These are phyloP conservation scores for Salvelinus alpinus DNA, from an alignment of 2,113 vertebrate genomes.

Conservation along the genomic window DNA sequence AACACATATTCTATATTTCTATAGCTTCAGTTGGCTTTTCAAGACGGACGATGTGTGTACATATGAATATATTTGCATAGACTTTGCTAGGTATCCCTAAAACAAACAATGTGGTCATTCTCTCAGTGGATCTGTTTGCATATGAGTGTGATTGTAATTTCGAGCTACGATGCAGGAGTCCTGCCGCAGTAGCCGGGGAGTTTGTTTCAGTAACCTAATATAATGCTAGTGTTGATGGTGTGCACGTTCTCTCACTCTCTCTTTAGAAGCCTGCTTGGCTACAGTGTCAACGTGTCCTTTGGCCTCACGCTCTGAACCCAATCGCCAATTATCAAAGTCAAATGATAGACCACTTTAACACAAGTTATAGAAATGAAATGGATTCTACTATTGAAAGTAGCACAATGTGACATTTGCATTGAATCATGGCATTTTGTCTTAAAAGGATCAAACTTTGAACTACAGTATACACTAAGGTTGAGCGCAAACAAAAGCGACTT, in stretches of 20 bases:
- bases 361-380: too few relatives aligned
- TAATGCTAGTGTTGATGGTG: constrained; percentile 68
- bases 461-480: too few relatives aligned
- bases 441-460: too few relatives aligned
- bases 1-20: constrained; percentile 69
- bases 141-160: constrained; percentile 70
- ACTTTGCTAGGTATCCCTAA: constrained; percentile 77
- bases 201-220: constrained; percentile 65
- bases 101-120: constrained; percentile 74
- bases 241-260: constrained; percentile 58
- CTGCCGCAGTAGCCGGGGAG: constrained; percentile 41
- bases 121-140: constrained; percentile 78
- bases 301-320: constrained; percentile 42
- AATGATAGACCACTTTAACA: constrained; percentile 6
- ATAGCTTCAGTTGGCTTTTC: constrained; percentile 69
- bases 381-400: too few relatives aligned
- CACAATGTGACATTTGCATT: too few relatives aligned
- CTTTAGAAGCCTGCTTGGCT: constrained; percentile 61
- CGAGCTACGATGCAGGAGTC: constrained; percentile 56
- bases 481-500: too few relatives aligned
- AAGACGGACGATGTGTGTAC: constrained; percentile 69
- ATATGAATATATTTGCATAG: constrained; percentile 75
- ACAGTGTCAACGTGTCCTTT: constrained; percentile 65
- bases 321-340: constrained; percentile 43
- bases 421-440: too few relatives aligned